These are phyloP conservation scores for Drosophila nannoptera DNA, from an alignment of 1,140 invertebrate species.

Conservation along the genomic window DNA sequence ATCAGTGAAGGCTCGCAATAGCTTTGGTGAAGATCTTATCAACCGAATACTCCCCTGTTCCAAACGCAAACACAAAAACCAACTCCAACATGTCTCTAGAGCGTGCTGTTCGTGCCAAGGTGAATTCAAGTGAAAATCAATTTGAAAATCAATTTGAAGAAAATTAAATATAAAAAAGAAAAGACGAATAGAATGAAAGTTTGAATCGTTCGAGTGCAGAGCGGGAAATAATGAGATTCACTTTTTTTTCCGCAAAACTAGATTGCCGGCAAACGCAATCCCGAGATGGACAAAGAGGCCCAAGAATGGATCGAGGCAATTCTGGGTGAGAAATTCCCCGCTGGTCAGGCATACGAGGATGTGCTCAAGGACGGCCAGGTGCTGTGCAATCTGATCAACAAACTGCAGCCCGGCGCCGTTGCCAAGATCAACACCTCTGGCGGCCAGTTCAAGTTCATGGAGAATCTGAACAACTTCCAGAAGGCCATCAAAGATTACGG, in stretches of 20 bases:
- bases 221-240: background rate
- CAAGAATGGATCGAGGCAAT: conserved; percentile 95
- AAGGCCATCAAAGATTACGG: conserved; percentile 92
- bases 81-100: conserved; percentile 82
- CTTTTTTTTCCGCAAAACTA: conserved; percentile 71
- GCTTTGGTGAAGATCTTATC: conserved; percentile 70
- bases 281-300: conserved; percentile 91
- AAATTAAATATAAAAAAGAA: conserved; percentile 14
- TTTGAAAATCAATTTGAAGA: conserved; percentile 17
- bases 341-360: conserved; percentile 87
- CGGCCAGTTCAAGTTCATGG: conserved; percentile 97
- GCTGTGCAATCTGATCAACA: conserved; percentile 95
- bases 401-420: conserved; percentile 88
- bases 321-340: conserved; percentile 90
- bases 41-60: conserved; percentile 36
- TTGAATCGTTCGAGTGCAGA: background rate
- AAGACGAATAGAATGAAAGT: background rate
- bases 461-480: conserved; percentile 97
- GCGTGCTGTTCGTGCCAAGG: conserved; percentile 84
- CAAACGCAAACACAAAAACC: conserved; percentile 50
- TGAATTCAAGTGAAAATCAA: conserved; percentile 69
- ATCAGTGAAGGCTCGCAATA: conserved; percentile 69
- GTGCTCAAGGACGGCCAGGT: conserved; percentile 91
- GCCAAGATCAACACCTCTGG: conserved; percentile 93
- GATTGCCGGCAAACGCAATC: conserved; percentile 93